phyloP scores from a whole-genome alignment of 2,888 invertebrate genomes.

The Papilio protenor region DNA sequence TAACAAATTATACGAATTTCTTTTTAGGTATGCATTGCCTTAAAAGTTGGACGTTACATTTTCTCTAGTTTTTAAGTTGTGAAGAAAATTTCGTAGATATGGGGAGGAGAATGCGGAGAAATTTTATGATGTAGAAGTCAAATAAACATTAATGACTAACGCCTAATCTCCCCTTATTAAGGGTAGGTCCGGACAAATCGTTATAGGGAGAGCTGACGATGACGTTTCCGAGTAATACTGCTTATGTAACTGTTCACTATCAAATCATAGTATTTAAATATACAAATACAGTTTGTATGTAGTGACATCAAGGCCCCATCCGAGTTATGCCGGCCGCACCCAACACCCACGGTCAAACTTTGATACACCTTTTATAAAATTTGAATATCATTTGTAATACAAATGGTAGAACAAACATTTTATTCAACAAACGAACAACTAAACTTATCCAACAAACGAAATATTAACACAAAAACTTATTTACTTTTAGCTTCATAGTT shows the following conservation, averaged over 20 bases:
- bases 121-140: too few relatives aligned
- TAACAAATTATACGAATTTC: neutral
- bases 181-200: too few relatives aligned
- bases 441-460: too few relatives aligned
- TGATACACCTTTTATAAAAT: constrained; percentile 7
- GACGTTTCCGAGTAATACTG: too few relatives aligned
- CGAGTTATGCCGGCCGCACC: constrained; percentile 26
- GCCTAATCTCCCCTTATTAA: too few relatives aligned
- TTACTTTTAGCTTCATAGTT: neutral
- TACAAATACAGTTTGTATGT: neutral
- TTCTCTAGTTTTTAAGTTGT: too few relatives aligned
- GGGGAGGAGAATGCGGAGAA: too few relatives aligned
- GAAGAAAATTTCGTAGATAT: too few relatives aligned
- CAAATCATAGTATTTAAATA: neutral
- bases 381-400: constrained; percentile 20
- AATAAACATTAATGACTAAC: too few relatives aligned
- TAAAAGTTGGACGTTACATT: neutral
- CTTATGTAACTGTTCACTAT: too few relatives aligned
- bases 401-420: neutral
- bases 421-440: neutral
- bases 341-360: constrained; percentile 12
- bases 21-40: neutral
- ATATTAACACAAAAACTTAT: neutral
- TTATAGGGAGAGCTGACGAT: too few relatives aligned
- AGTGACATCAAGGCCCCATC: constrained; percentile 22